A percentile compares a stretch with the other conserved stretches of the same genome.
phyloP scores from a whole-genome alignment of 2,797 vertebrate species.

The Falco columbarius region DNA sequence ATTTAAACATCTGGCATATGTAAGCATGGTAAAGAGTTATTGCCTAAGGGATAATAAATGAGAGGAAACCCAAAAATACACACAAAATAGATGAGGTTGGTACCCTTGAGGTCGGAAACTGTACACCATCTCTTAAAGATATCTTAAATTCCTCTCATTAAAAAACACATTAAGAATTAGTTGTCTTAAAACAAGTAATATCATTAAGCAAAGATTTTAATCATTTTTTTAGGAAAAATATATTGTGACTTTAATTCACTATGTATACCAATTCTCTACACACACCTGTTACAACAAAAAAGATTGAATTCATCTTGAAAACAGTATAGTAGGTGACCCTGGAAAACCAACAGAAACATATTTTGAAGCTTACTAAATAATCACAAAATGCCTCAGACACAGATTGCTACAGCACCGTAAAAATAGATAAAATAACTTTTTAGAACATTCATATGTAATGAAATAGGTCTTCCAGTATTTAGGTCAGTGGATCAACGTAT shows the following conservation, averaged over 20 bases:
- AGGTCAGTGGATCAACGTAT: neutral
- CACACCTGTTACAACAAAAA: neutral
- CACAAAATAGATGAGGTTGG: neutral
- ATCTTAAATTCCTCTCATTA: neutral
- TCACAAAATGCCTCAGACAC: neutral
- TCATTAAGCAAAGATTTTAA: neutral
- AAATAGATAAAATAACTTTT: neutral
- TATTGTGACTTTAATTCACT: neutral
- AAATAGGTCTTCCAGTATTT: neutral
- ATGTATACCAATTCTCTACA: neutral
- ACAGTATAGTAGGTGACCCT: neutral
- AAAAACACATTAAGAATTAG: neutral
- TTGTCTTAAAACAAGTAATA: neutral
- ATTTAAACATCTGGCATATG: slow-evolving; percentile 41
- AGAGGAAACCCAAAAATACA: neutral
- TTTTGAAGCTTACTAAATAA: neutral
- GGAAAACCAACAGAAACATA: neutral
- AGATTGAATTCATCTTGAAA: neutral
- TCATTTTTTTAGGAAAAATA: neutral
- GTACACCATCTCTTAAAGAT: neutral
- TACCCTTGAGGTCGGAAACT: neutral
- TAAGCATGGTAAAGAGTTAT: slow-evolving; percentile 39
- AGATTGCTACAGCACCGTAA: neutral
- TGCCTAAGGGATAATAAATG: slow-evolving; percentile 30
- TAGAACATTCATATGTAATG: neutral